Evolutionary conservation across 2,888 invertebrate species (phyloP).

Genomic region (Suillia variegata): DNA sequence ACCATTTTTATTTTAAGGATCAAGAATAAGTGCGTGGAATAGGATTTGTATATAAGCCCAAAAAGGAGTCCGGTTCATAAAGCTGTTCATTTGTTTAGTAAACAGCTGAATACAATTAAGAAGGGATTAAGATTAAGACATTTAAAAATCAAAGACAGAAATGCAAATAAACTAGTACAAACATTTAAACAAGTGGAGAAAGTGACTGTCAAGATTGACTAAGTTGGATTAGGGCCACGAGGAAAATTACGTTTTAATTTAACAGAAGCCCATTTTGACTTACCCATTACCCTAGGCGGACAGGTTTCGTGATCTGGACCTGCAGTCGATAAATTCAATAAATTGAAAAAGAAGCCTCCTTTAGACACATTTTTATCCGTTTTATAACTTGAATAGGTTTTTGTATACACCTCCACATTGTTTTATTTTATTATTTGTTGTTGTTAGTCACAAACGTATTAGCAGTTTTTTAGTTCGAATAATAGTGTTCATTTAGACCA

Average conservation of each 20-base stretch:
- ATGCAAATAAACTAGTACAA: too few species aligned
- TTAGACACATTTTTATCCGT: conserved; percentile 29
- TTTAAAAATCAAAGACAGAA: too few species aligned
- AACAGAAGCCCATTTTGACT: conserved; percentile 49
- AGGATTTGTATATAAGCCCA: too few species aligned
- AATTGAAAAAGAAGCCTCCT: conserved; percentile 40
- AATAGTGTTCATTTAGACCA: conserved; percentile 4
- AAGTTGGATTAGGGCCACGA: neutral
- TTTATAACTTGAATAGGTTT: conserved; percentile 10
- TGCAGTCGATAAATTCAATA: conserved; percentile 55
- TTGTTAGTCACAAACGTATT: conserved; percentile 44
- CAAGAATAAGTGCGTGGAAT: too few species aligned
- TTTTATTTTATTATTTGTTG: too few species aligned
- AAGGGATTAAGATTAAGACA: too few species aligned
- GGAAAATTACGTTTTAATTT: too few species aligned
- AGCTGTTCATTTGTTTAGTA: too few species aligned
- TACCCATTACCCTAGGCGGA: conserved; percentile 62
- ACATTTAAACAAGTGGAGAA: neutral
- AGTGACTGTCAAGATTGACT: neutral
- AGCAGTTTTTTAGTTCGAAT: conserved; percentile 27
- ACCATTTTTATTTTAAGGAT: too few species aligned
- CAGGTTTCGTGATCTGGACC: conserved; percentile 63
- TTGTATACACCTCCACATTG: conserved; percentile 27
- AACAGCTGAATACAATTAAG: too few species aligned
- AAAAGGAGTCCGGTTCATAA: too few species aligned